Evolutionary conservation across 2,888 invertebrate genomes (phyloP), one percentile per base, ranked within the genome.

Genomic region (Lithophane socia): DNA sequence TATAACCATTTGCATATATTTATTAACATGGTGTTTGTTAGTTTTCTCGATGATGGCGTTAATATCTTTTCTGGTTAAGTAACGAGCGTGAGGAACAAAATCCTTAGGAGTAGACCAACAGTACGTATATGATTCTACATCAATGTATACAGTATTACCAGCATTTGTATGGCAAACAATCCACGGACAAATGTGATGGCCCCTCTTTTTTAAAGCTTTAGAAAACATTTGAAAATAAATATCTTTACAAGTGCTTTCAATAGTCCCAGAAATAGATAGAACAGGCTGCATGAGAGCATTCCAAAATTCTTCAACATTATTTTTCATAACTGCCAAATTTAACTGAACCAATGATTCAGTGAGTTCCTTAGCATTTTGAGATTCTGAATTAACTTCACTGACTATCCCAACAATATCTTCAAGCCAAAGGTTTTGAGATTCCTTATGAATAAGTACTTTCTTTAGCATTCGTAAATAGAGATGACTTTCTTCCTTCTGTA

Each of bases 391-490:
- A 9, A 97, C 97, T 83, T 96, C 95, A 77, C 95, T 92, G 49
- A 97, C 92, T 73, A 96, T 93, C 56, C 94, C 93, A 75, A 97
- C 93, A 74, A 97, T 96, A 88, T 97, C 97, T 80, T 97, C 97
- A 69, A 97, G 92, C 97, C 97, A 97, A 10, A 97, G 93, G 80
- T 97, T 97, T 80, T 97, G 96, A 29, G 97, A 97, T 85, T 97
- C 97, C 81, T 97, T 97, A 42, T 94, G 94, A n/a, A 94, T 88
- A 44, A 97, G 91, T 68, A 94, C 94, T 84, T 95, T 96, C 87
- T 97, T 97, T 60, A 97, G 93, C 85, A 97, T 94, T 75, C 96
- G 95, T 86, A 97, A 91, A 87, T 97, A 97, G 12, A 97, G 93
- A 69, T 96, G 93, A 42, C 94, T 94, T 89, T 97, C 97, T 37